Base-by-base conservation (phyloP, 2,797 vertebrate genomes). In the Helarctos malayanus region DNA sequence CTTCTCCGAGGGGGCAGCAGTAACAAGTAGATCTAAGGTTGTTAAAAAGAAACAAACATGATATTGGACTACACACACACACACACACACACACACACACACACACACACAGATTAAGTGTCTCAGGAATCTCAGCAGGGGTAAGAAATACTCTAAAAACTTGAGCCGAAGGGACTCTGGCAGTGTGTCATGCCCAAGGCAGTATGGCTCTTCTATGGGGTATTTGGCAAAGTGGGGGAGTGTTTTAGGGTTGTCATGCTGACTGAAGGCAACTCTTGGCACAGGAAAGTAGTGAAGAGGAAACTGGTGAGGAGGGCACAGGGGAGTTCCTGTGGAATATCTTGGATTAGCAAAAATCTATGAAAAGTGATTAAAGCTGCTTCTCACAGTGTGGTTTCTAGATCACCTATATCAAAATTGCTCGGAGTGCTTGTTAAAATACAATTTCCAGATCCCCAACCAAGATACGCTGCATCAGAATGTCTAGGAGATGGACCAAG, bases 1-100 rank as follows among this genome's bases (percentile, higher is more conserved):
- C 25, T 94, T 88, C 57, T 87, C 12, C 81, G 19, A 87, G 16
- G 11, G 13, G 18, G 3, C 69, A 79, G 63, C 25, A 75, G 4
- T 83, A 69, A 76, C 21, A 87, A 32, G 49, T 81, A 88, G 65
- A 80, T 65, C 9, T 2, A 13, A 15, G 29, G 47, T 47, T 75
- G 41, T 91, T 78, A 65, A 59, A 90, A 86, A 80, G 41, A 91
- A 92, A 59, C 18, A 84, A 83, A 88, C 21, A 25, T 86, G 32
- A 56, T 90, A n/a, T 56, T 88, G 41, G 27, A 9, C 76, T 87
- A 45, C 27, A 63, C 9, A 27, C 6, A 29, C 5, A 21, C 29
- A 57, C 11, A 21, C n/a, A 54, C 7, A 35, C 16, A 41, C 5
- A 14, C 18, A 49, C 4, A 49, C 5, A 75, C 18, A 49, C 4